Evolutionary conservation across 1,140 invertebrate genomes (phyloP).

Genomic region (Musca vetustissima): DNA sequence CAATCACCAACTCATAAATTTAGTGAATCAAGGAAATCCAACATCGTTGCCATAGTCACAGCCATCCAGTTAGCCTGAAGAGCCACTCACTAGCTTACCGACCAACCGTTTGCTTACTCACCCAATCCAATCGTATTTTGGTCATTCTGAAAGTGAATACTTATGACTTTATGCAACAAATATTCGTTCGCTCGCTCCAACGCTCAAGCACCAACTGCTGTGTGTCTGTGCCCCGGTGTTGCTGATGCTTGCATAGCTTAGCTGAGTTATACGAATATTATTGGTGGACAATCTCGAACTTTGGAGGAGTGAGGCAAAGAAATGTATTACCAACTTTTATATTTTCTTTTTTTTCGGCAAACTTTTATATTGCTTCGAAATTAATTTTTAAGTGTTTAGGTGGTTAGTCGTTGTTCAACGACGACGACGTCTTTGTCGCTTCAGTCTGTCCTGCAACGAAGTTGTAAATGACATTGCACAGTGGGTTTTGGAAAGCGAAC

Average conservation of each 20-base stretch:
- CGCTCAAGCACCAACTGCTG: background rate
- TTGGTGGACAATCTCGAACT: too few species aligned
- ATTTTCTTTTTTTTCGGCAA: constrained; percentile 6
- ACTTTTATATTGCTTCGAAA: constrained; percentile 17
- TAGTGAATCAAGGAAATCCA: too few species aligned
- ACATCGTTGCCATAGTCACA: too few species aligned
- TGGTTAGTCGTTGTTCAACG: constrained; percentile 5
- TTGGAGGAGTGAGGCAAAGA: background rate
- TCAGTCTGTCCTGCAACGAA: background rate
- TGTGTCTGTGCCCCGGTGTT: background rate
- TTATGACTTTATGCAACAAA: too few species aligned
- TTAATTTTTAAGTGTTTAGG: constrained; percentile 20
- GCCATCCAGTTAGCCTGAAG: too few species aligned
- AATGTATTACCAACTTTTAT: constrained; percentile 10
- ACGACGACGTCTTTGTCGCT: too few species aligned
- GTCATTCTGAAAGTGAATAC: background rate
- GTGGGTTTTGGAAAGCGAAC: too few species aligned
- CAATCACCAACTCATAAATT: too few species aligned
- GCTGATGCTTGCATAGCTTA: background rate
- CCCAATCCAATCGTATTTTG: background rate
- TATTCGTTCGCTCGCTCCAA: background rate
- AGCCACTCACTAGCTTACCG: too few species aligned
- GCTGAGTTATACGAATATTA: too few species aligned
- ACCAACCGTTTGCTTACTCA: too few species aligned
- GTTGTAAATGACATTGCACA: too few species aligned